Percentiles rank a stretch among this genome's conserved stretches.
Evolutionary conservation across 2,113 vertebrate species (phyloP).

Genomic region (Cepphus grylle): DNA sequence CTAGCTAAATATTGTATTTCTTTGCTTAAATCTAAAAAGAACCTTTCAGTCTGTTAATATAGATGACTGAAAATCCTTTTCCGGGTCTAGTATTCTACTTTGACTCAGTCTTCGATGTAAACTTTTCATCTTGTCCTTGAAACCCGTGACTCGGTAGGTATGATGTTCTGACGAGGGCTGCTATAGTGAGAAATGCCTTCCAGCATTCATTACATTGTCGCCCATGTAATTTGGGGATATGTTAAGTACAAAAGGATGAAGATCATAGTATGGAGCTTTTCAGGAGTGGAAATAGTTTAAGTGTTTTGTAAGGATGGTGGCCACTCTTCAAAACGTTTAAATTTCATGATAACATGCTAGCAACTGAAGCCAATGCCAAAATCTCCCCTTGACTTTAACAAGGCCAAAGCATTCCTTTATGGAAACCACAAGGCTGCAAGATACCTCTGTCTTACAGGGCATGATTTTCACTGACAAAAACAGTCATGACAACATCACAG

Average conservation of each 20-base stretch:
- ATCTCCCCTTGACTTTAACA: background rate
- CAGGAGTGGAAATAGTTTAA: background rate
- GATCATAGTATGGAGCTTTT: background rate
- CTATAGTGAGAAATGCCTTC: background rate
- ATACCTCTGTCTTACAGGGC: background rate
- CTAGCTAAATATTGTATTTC: background rate
- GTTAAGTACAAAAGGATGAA: background rate
- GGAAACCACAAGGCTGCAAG: background rate
- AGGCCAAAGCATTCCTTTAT: background rate
- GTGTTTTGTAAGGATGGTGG: background rate
- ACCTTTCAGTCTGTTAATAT: background rate
- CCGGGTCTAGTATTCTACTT: background rate
- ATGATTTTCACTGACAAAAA: background rate
- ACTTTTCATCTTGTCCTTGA: background rate
- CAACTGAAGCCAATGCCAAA: background rate
- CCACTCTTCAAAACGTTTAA: background rate
- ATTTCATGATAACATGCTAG: background rate
- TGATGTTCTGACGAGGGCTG: background rate
- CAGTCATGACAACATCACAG: background rate
- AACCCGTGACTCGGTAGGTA: fast-evolving
- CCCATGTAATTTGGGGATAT: background rate
- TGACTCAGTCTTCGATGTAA: background rate
- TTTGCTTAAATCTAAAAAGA: background rate
- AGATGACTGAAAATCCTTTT: background rate
- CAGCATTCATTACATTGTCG: background rate